These are phyloP conservation scores for Drosophila quasianomalipes DNA, from an alignment of 2,888 invertebrate genomes.

Conservation along the genomic window DNA sequence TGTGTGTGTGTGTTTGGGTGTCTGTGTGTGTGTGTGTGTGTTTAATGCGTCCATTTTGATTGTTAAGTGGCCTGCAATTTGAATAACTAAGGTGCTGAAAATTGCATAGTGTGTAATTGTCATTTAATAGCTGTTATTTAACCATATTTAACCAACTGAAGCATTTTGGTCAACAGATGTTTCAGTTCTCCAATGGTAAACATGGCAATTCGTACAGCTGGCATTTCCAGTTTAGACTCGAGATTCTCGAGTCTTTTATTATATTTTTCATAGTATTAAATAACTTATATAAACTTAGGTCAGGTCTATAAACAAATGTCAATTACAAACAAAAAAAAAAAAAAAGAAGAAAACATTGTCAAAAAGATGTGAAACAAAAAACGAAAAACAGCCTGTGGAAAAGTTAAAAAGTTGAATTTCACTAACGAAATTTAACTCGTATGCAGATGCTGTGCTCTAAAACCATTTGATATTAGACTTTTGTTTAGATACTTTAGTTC, in stretches of 20 bases:
- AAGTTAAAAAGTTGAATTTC: constrained; percentile 69
- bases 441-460: constrained; percentile 48
- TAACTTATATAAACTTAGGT: too few relatives aligned
- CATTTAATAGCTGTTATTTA: constrained; percentile 46
- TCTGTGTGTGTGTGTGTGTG: not conserved
- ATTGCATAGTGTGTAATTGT: constrained; percentile 51
- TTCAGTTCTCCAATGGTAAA: constrained; percentile 28
- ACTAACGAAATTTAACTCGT: constrained; percentile 57
- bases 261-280: not conserved
- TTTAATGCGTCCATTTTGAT: constrained; percentile 6
- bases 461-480: constrained; percentile 73
- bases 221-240: not conserved
- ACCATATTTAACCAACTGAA: not conserved
- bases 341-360: constrained; percentile 15
- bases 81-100: constrained; percentile 60
- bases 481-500: constrained; percentile 57
- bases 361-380: constrained; percentile 26
- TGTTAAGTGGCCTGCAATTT: constrained; percentile 56
- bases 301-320: not conserved
- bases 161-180: constrained; percentile 36
- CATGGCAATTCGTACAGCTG: constrained; percentile 29
- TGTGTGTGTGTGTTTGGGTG: not conserved
- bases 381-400: constrained; percentile 21
- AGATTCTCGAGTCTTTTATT: not conserved
- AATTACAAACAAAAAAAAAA: not conserved